Evolutionary conservation across 1,140 invertebrate genomes (phyloP).

Genomic region (Brachionus calyciflorus): DNA sequence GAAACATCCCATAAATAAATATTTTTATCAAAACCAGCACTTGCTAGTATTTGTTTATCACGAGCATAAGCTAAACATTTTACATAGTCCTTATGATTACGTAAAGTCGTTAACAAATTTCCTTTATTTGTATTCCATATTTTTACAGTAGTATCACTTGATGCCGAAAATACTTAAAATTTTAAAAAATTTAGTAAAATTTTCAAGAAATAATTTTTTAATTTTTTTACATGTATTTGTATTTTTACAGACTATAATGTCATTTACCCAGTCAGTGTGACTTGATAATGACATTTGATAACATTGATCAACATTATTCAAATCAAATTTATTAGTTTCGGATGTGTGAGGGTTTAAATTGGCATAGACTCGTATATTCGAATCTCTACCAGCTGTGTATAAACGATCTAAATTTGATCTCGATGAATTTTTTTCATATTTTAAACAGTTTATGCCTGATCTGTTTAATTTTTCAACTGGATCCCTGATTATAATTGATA

Average conservation of each 20-base stretch:
- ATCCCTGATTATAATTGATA: conserved; percentile 96
- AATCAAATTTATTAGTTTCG: background rate
- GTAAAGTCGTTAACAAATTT: conserved; percentile 71
- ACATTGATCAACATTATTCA: conserved; percentile 65
- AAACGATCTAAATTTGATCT: conserved; percentile 67
- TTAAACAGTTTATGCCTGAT: conserved; percentile 90
- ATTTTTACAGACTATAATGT: conserved; percentile 93
- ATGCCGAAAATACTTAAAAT: conserved; percentile 91
- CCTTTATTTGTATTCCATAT: conserved; percentile 99
- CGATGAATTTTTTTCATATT: conserved; percentile 76
- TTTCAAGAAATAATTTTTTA: background rate
- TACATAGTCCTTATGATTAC: conserved; percentile 98
- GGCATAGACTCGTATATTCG: conserved; percentile 76
- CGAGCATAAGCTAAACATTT: conserved; percentile 96
- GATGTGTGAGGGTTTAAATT: conserved; percentile 3
- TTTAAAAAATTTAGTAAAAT: too few relatives aligned
- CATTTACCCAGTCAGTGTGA: conserved; percentile 99
- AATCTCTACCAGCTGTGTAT: conserved; percentile 95
- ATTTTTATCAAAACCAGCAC: conserved; percentile 89
- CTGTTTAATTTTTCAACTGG: conserved; percentile 87
- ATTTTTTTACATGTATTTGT: conserved; percentile 79
- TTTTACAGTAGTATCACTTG: conserved; percentile 98
- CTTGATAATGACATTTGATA: conserved; percentile 86
- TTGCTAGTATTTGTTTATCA: conserved; percentile 93
- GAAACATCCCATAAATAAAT: conserved; percentile 99